These are phyloP conservation scores for Trichopoda pennipes DNA, from an alignment of 2,888 invertebrate species.

Conservation along the genomic window DNA sequence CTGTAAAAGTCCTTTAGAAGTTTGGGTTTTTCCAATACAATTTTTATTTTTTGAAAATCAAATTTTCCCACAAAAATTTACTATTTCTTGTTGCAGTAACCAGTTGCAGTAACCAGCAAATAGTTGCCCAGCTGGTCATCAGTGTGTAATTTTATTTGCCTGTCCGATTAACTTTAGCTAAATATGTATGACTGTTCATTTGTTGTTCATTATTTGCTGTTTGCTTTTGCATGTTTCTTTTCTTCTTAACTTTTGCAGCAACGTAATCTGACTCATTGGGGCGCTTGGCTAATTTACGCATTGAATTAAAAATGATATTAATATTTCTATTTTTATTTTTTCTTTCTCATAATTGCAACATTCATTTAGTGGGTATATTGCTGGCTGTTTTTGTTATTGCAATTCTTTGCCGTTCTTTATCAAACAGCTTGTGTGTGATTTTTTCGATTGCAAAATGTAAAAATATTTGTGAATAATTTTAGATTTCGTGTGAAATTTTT, in stretches of 20 bases:
- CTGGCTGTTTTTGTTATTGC: conserved; percentile 9
- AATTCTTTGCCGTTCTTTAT: conserved; percentile 1
- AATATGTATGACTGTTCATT: not conserved
- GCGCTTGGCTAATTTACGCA: conserved; percentile 58
- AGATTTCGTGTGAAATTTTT: conserved; percentile 64
- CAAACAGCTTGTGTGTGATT: conserved; percentile 35
- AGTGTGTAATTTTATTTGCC: conserved; percentile 23
- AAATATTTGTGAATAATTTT: conserved; percentile 49
- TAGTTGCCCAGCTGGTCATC: not conserved
- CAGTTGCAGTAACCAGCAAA: conserved; percentile 31
- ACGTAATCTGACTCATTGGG: conserved; percentile 62
- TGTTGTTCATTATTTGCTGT: not conserved
- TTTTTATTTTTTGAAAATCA: too few species aligned
- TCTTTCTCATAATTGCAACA: conserved; percentile 8
- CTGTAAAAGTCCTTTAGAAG: too few species aligned
- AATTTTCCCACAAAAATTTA: too few species aligned
- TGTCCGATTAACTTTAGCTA: conserved; percentile 8
- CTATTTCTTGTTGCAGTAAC: not conserved
- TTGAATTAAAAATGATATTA: conserved; percentile 1
- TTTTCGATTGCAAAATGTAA: conserved; percentile 34
- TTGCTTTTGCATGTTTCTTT: conserved; percentile 7
- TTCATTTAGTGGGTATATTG: conserved; percentile 10
- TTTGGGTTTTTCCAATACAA: too few species aligned
- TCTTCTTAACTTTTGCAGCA: conserved; percentile 7
- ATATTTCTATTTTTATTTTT: conserved; percentile 8